Evolutionary conservation across 2,888 invertebrate species (phyloP).

Genomic region (Thecocarcelia acutangulata): DNA sequence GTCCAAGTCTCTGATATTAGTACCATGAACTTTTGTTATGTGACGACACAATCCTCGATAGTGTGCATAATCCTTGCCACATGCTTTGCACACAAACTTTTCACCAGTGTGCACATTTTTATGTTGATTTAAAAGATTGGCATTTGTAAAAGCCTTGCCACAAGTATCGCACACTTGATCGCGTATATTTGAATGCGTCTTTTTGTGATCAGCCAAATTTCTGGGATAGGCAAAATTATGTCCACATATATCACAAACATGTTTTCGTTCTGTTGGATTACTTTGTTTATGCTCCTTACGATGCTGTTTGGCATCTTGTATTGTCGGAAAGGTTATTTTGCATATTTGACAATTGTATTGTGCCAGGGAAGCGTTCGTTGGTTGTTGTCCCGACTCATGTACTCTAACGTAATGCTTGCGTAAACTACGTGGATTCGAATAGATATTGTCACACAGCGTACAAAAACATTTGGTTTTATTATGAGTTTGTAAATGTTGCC

Average conservation of each 20-base stretch:
- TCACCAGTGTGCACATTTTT: conserved; percentile 64
- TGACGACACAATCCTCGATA: conserved; percentile 62
- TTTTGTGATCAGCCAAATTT: conserved; percentile 65
- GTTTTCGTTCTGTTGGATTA: conserved; percentile 53
- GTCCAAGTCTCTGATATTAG: conserved; percentile 55
- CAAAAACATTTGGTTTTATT: conserved; percentile 63
- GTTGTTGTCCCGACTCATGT: conserved; percentile 37
- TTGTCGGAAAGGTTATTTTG: conserved; percentile 56
- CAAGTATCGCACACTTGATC: conserved; percentile 69
- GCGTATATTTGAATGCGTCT: conserved; percentile 66
- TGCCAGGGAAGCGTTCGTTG: not conserved
- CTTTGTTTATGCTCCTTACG: conserved; percentile 65
- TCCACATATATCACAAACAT: conserved; percentile 62
- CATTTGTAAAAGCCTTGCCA: conserved; percentile 66
- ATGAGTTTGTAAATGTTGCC: conserved; percentile 66
- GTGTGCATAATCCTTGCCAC: conserved; percentile 68
- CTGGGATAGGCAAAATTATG: conserved; percentile 62
- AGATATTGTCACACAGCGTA: conserved; percentile 56
- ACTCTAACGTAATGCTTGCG: conserved; percentile 63
- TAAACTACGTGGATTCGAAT: conserved; percentile 60
- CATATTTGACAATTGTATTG: conserved; percentile 62
- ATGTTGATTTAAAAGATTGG: conserved; percentile 68
- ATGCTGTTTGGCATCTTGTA: conserved; percentile 63
- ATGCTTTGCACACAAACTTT: conserved; percentile 64
- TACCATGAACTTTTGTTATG: conserved; percentile 54